phyloP scores from a whole-genome alignment of 2,888 invertebrate species.

The Taenaris catops region DNA sequence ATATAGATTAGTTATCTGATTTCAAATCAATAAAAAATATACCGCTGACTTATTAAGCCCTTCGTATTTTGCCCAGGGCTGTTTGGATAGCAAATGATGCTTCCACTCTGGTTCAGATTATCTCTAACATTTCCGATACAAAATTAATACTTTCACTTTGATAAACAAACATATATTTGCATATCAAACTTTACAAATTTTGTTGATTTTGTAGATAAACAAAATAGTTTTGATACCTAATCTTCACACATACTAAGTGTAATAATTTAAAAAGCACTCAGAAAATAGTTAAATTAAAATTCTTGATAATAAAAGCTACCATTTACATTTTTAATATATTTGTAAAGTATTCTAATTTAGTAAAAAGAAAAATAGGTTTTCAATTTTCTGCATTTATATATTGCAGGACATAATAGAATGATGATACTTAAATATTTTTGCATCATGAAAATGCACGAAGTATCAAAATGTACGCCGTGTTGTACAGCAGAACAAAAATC shows the following conservation, averaged over 20 bases:
- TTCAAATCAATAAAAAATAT: conserved; percentile 3
- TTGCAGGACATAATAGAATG: too few species aligned
- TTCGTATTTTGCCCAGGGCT: conserved; percentile 41
- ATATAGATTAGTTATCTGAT: too few species aligned
- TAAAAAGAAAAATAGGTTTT: too few species aligned
- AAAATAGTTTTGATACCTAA: conserved; percentile 41
- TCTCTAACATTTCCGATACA: conserved; percentile 53
- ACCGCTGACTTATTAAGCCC: conserved; percentile 8
- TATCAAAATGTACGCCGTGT: conserved; percentile 18
- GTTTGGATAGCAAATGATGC: conserved; percentile 73
- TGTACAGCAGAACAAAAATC: conserved; percentile 15
- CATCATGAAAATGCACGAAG: too few species aligned
- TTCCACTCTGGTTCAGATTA: conserved; percentile 56
- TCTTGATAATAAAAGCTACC: too few species aligned
- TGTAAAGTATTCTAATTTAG: too few species aligned
- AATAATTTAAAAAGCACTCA: too few species aligned
- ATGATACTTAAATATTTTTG: too few species aligned
- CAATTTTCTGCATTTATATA: too few species aligned
- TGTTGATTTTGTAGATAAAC: conserved; percentile 24
- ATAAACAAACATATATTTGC: conserved; percentile 74
- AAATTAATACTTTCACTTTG: conserved; percentile 64
- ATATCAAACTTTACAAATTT: conserved; percentile 55
- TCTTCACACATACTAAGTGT: too few species aligned
- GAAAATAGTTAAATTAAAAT: too few species aligned
- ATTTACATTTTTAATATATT: too few species aligned